Conservation (phyloP, 2,797 vertebrate species). For the Rhinophrynus dorsalis region DNA sequence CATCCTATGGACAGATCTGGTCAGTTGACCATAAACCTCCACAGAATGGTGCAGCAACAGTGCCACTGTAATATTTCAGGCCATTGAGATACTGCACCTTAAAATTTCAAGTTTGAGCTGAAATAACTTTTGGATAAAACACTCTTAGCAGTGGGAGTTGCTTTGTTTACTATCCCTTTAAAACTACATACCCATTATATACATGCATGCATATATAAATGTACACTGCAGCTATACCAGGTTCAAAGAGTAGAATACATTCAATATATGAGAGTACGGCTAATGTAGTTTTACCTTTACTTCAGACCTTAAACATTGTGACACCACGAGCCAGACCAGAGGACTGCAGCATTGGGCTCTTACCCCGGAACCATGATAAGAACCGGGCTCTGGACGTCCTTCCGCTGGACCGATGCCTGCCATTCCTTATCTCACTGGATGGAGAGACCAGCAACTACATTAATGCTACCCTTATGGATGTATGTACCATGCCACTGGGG, state of each 20-base stretch:
- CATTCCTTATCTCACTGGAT: constrained; percentile 95
- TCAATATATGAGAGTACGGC: background rate
- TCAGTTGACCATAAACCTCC: too few species aligned
- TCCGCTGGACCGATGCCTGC: constrained; percentile 91
- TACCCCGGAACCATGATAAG: constrained; percentile 95
- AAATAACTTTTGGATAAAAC: too few species aligned
- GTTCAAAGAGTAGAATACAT: background rate
- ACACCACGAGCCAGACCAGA: constrained; percentile 91
- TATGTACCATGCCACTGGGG: constrained; percentile 68
- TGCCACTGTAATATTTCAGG: too few species aligned
- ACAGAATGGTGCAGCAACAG: too few species aligned
- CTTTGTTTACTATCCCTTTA: too few species aligned
- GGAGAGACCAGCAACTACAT: constrained; percentile 97
- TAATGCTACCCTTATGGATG: constrained; percentile 95
- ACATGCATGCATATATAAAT: background rate
- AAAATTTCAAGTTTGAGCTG: too few species aligned
- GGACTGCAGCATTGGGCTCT: constrained; percentile 93
- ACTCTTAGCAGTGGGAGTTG: too few species aligned
- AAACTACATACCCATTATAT: too few species aligned
- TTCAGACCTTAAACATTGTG: constrained; percentile 93
- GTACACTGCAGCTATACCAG: background rate
- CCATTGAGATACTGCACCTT: too few species aligned
- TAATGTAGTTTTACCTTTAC: background rate
- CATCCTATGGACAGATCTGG: too few species aligned
- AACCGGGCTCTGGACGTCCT: constrained; percentile 94